A percentile compares a stretch with the other conserved stretches of the same genome.
phyloP scores from a whole-genome alignment of 1,140 invertebrate species.

The Lucilia cuprina region DNA sequence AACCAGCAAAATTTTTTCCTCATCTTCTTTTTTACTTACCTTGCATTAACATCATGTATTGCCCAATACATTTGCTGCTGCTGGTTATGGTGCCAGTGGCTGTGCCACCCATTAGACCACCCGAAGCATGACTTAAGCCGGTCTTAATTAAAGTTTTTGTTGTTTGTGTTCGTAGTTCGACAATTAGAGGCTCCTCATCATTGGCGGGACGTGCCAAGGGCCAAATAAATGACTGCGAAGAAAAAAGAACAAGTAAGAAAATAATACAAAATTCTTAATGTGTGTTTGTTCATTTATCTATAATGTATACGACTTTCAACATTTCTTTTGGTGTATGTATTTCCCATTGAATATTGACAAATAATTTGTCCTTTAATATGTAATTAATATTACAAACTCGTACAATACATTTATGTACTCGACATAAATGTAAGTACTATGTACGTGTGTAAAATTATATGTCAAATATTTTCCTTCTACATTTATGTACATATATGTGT shows the following conservation, averaged over 20 bases:
- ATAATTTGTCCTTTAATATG: neutral
- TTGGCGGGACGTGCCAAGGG: slow-evolving; percentile 72
- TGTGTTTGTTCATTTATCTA: too few relatives aligned
- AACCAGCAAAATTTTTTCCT: neutral
- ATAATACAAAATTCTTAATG: too few relatives aligned
- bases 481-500: too few relatives aligned
- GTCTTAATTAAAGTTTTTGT: slow-evolving; percentile 45
- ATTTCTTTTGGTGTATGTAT: too few relatives aligned
- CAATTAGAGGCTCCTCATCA: slow-evolving; percentile 73
- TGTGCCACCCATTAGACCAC: slow-evolving; percentile 36
- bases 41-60: slow-evolving; percentile 47
- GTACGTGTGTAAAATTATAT: too few relatives aligned
- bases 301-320: too few relatives aligned
- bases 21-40: slow-evolving; percentile 35
- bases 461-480: too few relatives aligned
- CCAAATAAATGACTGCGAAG: slow-evolving; percentile 77
- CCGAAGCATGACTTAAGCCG: slow-evolving; percentile 41
- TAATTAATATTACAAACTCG: too few relatives aligned
- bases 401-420: too few relatives aligned
- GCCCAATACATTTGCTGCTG: slow-evolving; percentile 47
- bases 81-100: slow-evolving; percentile 42
- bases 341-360: too few relatives aligned
- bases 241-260: neutral
- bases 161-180: slow-evolving; percentile 72
- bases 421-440: too few relatives aligned